Conservation (phyloP, 2,113 vertebrate genomes). For the Pteronura brasiliensis region DNA sequence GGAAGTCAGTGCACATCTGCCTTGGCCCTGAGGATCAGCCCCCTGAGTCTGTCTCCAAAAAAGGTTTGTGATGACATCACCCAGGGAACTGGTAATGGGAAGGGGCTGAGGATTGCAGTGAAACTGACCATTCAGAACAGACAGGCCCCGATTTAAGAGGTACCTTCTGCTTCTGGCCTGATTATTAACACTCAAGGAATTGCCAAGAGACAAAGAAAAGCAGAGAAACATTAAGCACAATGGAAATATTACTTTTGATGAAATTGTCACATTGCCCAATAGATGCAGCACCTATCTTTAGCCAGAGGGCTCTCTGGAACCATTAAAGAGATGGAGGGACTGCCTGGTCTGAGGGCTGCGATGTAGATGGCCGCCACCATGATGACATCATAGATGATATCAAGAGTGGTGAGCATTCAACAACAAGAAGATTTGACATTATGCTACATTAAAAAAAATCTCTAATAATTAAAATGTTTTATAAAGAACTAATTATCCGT, state of each 20-base stretch:
- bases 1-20: background rate
- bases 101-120: background rate
- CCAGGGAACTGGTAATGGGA: background rate
- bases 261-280: background rate
- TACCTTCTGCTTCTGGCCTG: background rate
- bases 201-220: background rate
- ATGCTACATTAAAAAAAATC: background rate
- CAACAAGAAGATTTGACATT: background rate
- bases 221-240: background rate
- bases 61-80: background rate
- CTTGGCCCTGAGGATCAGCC: background rate
- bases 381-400: background rate
- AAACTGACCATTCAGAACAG: background rate
- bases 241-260: background rate
- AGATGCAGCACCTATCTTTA: background rate
- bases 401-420: background rate
- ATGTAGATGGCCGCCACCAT: background rate
- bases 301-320: background rate
- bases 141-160: background rate
- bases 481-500: background rate
- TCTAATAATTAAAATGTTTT: background rate
- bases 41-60: background rate
- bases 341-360: background rate
- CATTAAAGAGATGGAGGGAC: background rate
- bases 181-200: background rate